These are phyloP conservation scores for Saguinus imperator DNA, from an alignment of 2,113 vertebrate species.

Conservation along the genomic window DNA sequence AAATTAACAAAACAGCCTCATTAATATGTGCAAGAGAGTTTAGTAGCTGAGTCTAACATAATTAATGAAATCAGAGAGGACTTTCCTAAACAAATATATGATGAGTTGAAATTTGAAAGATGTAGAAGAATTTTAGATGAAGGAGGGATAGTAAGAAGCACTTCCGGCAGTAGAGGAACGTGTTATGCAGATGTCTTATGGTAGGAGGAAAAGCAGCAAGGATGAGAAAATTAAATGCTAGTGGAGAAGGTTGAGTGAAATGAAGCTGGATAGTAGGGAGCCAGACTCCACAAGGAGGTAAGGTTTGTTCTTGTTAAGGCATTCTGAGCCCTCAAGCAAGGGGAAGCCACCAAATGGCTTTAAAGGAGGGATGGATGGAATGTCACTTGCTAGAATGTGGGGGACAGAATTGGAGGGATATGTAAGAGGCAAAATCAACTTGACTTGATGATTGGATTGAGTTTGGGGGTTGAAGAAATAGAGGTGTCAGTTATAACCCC, in stretches of 20 bases:
- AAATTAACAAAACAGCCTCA: not conserved
- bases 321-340: not conserved
- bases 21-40: not conserved
- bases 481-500: not conserved
- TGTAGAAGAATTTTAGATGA: not conserved
- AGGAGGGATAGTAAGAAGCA: not conserved
- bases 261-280: not conserved
- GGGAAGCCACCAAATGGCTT: not conserved
- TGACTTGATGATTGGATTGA: too few relatives aligned
- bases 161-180: not conserved
- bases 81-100: not conserved
- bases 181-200: not conserved
- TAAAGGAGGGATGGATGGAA: not conserved
- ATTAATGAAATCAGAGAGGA: not conserved
- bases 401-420: not conserved
- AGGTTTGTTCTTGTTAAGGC: not conserved
- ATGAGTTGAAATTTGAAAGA: not conserved
- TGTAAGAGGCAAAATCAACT: not conserved
- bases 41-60: not conserved
- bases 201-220: not conserved
- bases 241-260: not conserved
- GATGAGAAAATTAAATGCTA: not conserved
- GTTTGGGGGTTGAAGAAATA: not conserved
- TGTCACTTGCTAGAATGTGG: not conserved
- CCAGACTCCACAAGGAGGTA: not conserved